Evolutionary conservation across 1,140 invertebrate genomes (phyloP), one percentile per base, ranked within the genome.

Genomic region (Drosophila punjabiensis): DNA sequence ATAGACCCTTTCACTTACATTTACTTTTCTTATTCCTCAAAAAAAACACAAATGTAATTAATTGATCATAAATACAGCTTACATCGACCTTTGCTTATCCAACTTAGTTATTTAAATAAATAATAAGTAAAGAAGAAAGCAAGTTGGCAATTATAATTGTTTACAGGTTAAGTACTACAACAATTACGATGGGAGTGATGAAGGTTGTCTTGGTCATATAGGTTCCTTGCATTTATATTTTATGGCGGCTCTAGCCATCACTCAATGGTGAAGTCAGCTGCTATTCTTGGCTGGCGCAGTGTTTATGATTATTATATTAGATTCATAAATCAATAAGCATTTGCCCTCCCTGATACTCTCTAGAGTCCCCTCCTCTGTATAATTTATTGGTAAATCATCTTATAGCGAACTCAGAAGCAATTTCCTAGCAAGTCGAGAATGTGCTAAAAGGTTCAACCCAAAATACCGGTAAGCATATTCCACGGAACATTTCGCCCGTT

Each of bases 371-470:
- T 39, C n/a, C 41, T 71, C 41, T 41, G 43, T 37, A 73, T 62
- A 73, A 53, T 43, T 52, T 62, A 53, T 43, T 76, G 58, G 55
- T 63, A 63, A 55, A 47, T 74, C 39, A 39, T 37, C 24, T 33
- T 5, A 39, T 20, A 14, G 60, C 33, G n/a, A 56, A 64, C 33
- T 39, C 35, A 39, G 4, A 16, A 63, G 48, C 37, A 20, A 35
- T 41, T 63, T 63, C 18, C 58, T 35, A 13, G 28, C 33, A 74
- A 61, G 50, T 24, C 11, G 16, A 58, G 16, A 58, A 78, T 45
- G 76, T 79, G 76, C 65, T 79, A 79, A 79, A 70, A 78, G 45
- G 39, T 79, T 63, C 47, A 70, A 62, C 58, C 30, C 11, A 37
- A 76, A 76, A 77, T 35, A 28, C 16, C 39, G n/a, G 43, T 52